Evolutionary conservation across 2,888 invertebrate genomes (phyloP), one percentile per base, ranked within the genome.

Genomic region (Cheilosia urbana): DNA sequence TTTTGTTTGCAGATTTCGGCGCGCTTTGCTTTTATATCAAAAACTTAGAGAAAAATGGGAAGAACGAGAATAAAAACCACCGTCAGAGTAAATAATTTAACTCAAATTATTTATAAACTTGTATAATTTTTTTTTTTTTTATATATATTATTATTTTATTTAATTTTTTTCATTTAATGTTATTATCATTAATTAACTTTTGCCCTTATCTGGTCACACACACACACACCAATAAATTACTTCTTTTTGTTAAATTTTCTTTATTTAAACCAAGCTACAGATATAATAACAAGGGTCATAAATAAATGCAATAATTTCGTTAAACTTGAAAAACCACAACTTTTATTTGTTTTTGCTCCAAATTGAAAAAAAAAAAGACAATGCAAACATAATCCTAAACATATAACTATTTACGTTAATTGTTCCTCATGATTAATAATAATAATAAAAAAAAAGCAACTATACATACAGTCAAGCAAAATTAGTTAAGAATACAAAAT

Each of bases 201-300:
- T 85, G 89, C 87, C 88, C 88, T 89, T 89, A 88, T 91, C 90
- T 91, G 90, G 90, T 91, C 90, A 91, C 89, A 88, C 88, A 73
- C 87, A 91, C 90, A 90, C 90, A n/a, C n/a, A n/a, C n/a, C 91
- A 91, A 91, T 90, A 83, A 88, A 72, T 80, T 82, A 76, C 83
- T 78, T 73, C 47, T 42, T 37, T 42, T 72, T 72, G 55, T 76
- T 60, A 75, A 53, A 34, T 55, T 63, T 21, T 69, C 57, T 75
- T 79, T 51, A 60, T 71, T 65, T 49, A 45, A 69, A 57, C 60
- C 55, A 65, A 72, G 34, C 51, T 45, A 71, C 9, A 53, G 47
- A n/a, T 11, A 66, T 62, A 34, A 34, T 34, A 73, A 80, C 55
- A 27, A 27, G 27, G 42, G 11, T 45, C 13, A 62, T 9, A 66